These are phyloP conservation scores for Dolichomitus sp. DNA, from an alignment of 2,888 invertebrate species.

Conservation along the genomic window DNA sequence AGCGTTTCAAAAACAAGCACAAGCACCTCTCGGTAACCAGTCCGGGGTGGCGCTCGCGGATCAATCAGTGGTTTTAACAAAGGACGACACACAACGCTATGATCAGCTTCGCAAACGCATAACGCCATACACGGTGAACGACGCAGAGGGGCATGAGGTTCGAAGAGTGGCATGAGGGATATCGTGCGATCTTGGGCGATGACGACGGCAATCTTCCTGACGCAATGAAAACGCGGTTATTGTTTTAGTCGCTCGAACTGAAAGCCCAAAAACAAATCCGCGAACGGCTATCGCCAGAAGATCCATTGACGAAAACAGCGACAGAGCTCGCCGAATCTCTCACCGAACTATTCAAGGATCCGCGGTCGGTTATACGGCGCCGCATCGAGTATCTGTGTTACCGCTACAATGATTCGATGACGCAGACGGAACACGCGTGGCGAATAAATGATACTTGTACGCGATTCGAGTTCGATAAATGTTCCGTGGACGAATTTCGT, in stretches of 20 bases:
- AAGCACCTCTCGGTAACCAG: too few relatives aligned
- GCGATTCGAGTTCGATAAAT: constrained; percentile 47
- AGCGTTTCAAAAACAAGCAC: too few relatives aligned
- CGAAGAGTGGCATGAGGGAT: constrained; percentile 16
- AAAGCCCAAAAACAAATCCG: constrained; percentile 30
- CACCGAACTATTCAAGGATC: constrained; percentile 17
- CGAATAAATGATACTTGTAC: constrained; percentile 49
- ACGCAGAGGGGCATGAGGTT: constrained; percentile 32
- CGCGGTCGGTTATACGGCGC: constrained; percentile 23
- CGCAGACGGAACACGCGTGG: constrained; percentile 48
- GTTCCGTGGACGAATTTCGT: constrained; percentile 45
- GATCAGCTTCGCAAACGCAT: constrained; percentile 33
- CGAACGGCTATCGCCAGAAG: constrained; percentile 17
- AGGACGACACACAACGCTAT: constrained; percentile 40
- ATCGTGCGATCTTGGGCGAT: constrained; percentile 21
- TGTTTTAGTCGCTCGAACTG: constrained; percentile 28
- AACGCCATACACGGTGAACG: constrained; percentile 21
- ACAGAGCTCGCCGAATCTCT: constrained; percentile 3
- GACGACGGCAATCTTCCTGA: constrained; percentile 12
- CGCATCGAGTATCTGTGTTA: constrained; percentile 53
- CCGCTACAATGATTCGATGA: constrained; percentile 37
- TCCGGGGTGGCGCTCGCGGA: too few relatives aligned
- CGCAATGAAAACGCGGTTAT: constrained; percentile 32
- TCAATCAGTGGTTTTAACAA: constrained; percentile 25
- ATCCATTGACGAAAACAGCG: constrained; percentile 12